Conservation (phyloP, 2,888 invertebrate genomes). For the Eucera pruinosa region DNA sequence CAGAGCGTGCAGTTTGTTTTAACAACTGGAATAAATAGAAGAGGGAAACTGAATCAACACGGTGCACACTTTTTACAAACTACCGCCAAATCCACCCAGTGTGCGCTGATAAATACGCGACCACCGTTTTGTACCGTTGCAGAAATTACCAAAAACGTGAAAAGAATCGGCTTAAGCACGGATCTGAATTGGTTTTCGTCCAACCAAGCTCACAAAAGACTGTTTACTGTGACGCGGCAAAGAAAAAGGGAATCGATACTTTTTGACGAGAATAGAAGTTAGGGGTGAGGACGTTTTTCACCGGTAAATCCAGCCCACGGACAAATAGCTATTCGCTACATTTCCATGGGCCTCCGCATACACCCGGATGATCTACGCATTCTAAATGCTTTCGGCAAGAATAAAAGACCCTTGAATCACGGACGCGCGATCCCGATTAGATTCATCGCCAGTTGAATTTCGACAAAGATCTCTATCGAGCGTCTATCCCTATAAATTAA, state of each 20-base stretch:
- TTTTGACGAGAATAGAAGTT: conserved; percentile 7
- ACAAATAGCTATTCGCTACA: conserved; percentile 12
- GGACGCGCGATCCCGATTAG: conserved; percentile 34
- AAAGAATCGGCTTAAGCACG: conserved; percentile 28
- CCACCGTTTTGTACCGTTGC: conserved; percentile 9
- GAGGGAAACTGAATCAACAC: conserved; percentile 6
- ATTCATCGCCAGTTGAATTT: conserved; percentile 42
- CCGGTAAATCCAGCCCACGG: not conserved
- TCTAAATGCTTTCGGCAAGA: conserved; percentile 39
- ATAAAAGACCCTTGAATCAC: conserved; percentile 21
- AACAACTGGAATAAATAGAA: conserved; percentile 12
- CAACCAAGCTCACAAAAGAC: conserved; percentile 16
- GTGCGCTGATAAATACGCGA: not conserved
- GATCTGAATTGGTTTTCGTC: conserved; percentile 30
- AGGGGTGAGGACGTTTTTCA: conserved; percentile 12
- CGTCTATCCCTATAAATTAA: conserved; percentile 40
- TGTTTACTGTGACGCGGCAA: conserved; percentile 22
- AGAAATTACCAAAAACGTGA: conserved; percentile 17
- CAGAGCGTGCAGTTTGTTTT: not conserved
- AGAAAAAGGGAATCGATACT: conserved; percentile 29
- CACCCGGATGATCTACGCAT: conserved; percentile 23
- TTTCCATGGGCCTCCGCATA: conserved; percentile 15
- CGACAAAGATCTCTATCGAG: conserved; percentile 11
- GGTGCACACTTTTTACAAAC: not conserved
- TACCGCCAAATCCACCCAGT: not conserved